Evolutionary conservation across 2,888 invertebrate species (phyloP).

Genomic region (Dyspetes luteomarginatus): DNA sequence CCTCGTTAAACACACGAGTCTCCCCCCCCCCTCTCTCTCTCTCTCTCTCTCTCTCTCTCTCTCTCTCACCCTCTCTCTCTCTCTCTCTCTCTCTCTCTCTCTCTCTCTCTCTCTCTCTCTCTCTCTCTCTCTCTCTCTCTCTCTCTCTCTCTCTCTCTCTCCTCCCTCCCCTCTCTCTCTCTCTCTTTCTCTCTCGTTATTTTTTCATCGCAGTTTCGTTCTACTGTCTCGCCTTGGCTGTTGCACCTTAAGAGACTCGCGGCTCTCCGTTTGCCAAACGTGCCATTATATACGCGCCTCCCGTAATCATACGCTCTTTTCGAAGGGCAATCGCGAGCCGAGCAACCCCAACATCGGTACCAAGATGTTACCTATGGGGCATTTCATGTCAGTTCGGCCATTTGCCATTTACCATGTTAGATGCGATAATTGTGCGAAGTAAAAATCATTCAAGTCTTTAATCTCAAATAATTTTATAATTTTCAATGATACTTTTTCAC

Average conservation of each 20-base stretch:
- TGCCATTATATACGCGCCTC: constrained; percentile 72
- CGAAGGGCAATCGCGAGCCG: constrained; percentile 65
- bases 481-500: too few species aligned
- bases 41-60: not conserved
- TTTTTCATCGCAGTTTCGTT: constrained; percentile 22
- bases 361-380: constrained; percentile 1
- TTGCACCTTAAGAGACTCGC: constrained; percentile 55
- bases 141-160: constrained; percentile 20
- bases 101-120: constrained; percentile 13
- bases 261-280: constrained; percentile 68
- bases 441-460: too few species aligned
- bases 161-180: constrained; percentile 11
- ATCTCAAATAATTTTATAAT: too few species aligned
- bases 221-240: constrained; percentile 43
- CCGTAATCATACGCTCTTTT: constrained; percentile 78
- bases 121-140: constrained; percentile 26
- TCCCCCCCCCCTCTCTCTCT: not conserved
- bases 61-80: not conserved
- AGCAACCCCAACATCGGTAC: constrained; percentile 47
- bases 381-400: too few species aligned
- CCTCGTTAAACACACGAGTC: constrained; percentile 62
- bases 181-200: constrained; percentile 18
- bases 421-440: too few species aligned
- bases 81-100: constrained; percentile 26
- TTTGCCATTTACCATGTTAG: too few species aligned